Base-by-base conservation (phyloP, 2,797 vertebrate genomes). In the Anguilla pacifica region DNA sequence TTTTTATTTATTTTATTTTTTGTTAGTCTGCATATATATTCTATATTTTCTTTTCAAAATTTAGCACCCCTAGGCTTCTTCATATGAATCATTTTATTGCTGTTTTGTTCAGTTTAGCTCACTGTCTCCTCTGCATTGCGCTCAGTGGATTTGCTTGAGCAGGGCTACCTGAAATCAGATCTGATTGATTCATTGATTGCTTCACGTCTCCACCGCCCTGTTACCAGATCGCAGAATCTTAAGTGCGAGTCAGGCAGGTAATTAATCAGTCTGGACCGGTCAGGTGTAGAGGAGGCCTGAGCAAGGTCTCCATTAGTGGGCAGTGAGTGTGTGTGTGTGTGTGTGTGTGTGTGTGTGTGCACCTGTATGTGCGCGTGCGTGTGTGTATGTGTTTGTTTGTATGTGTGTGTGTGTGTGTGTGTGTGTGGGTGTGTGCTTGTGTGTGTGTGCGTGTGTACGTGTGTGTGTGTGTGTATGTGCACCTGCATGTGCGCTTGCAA, bases 181-280 rank as follows among this genome's bases (percentile, higher is more conserved):
- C 88, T 89, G 83, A 90, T 83, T n/a, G 59, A 31, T 64, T 87
- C 88, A 88, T 89, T 83, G 86, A 87, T 89, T 90, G 57, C 88
- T 88, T 88, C 88, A 89, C 86, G 59, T 90, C 83, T 84, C 83
- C 39, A 57, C 84, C 86, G 85, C 89, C 74, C 77, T 49, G 77
- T 81, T 22, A 49, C 39, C 19, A 25, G 43, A 49, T 81, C 43
- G 6, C 19, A 49, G 39, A 11, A 49, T 46, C 77, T 81, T 81
- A 81, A 81, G 77, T 81, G 39, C 39, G n/a, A 81, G 49, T 81
- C 22, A 1, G 77, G 49, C 77, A 81, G 35, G 77, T 81, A 81
- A 81, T 81, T 81, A 81, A 49, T 81, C 77, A 81, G 43, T 22
- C 39, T 49, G 6, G 77, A 31, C 77, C 6, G 43, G 19, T 49